Evolutionary conservation across 2,113 vertebrate species (phyloP).

Genomic region (Epinephelus fuscoguttatus): DNA sequence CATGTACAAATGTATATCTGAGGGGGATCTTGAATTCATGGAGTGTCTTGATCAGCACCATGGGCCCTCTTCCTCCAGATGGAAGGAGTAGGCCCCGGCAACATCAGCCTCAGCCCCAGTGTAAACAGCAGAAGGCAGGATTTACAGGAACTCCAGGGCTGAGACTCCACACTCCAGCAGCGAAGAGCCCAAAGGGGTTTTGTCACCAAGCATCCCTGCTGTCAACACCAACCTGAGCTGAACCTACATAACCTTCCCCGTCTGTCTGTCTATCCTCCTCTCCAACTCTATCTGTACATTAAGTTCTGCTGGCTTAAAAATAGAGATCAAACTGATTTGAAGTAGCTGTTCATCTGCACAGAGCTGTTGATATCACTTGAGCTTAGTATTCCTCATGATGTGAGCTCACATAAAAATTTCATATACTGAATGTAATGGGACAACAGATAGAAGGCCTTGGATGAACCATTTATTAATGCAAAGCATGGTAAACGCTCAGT

Average conservation of each 20-base stretch:
- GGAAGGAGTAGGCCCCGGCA: constrained; percentile 57
- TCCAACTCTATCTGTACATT: constrained; percentile 21
- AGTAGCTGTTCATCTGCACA: constrained; percentile 2
- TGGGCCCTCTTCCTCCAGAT: constrained; percentile 60
- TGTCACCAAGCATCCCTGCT: constrained; percentile 59
- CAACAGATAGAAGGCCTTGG: constrained; percentile 41
- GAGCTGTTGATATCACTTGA: constrained; percentile 13
- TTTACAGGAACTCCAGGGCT: constrained; percentile 75
- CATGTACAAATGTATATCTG: constrained; percentile 5
- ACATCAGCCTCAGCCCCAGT: constrained; percentile 61
- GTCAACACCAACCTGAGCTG: constrained; percentile 39
- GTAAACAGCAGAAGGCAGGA: constrained; percentile 83
- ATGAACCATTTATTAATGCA: constrained; percentile 65
- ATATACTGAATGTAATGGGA: constrained; percentile 39
- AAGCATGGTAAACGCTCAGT: constrained; percentile 45
- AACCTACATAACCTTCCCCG: neutral
- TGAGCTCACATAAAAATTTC: constrained; percentile 11
- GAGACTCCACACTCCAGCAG: constrained; percentile 64
- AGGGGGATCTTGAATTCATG: constrained; percentile 17
- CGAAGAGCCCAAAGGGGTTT: constrained; percentile 59
- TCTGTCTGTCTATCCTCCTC: neutral
- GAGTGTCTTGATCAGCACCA: neutral
- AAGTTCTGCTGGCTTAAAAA: constrained; percentile 3
- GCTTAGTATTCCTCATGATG: constrained; percentile 22
- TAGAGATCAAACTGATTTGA: constrained; percentile 17